Evolutionary conservation across 2,888 invertebrate species (phyloP).

Genomic region (Laspeyria flexula): DNA sequence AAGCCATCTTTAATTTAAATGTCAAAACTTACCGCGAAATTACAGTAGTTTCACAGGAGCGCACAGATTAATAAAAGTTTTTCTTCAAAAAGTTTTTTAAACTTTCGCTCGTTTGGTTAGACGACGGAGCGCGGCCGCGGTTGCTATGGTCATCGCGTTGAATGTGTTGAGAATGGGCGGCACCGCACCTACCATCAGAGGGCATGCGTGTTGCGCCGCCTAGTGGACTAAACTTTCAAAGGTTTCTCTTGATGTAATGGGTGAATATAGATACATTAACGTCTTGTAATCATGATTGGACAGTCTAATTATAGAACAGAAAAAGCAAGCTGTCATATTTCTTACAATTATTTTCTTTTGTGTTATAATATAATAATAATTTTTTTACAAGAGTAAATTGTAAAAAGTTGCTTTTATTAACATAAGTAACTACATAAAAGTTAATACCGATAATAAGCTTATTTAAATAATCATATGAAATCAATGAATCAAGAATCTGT

Average conservation of each 20-base stretch:
- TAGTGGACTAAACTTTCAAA: slow-evolving; percentile 31
- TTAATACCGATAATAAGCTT: no score
- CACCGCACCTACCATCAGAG: slow-evolving; percentile 44
- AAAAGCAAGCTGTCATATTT: neutral
- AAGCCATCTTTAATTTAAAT: no score
- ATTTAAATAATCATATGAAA: no score
- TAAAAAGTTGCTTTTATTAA: no score
- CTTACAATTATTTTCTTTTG: no score
- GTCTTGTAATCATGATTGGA: neutral
- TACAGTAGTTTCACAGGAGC: neutral
- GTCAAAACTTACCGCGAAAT: slow-evolving; percentile 11
- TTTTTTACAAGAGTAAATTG: no score
- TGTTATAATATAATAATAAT: no score
- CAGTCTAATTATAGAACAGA: no score
- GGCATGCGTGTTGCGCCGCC: slow-evolving; percentile 67
- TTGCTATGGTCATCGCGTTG: slow-evolving; percentile 51
- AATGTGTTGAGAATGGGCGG: slow-evolving; percentile 43
- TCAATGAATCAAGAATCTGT: no score
- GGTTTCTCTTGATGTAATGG: slow-evolving; percentile 21
- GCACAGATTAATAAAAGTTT: neutral
- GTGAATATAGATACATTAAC: neutral
- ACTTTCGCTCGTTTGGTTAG: slow-evolving; percentile 27
- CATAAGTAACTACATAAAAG: no score
- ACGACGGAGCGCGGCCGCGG: slow-evolving; percentile 33
- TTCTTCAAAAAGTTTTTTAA: slow-evolving; percentile 20